These are phyloP conservation scores for Gymnosoma rotundatum DNA, from an alignment of 2,888 invertebrate genomes.

Conservation along the genomic window DNA sequence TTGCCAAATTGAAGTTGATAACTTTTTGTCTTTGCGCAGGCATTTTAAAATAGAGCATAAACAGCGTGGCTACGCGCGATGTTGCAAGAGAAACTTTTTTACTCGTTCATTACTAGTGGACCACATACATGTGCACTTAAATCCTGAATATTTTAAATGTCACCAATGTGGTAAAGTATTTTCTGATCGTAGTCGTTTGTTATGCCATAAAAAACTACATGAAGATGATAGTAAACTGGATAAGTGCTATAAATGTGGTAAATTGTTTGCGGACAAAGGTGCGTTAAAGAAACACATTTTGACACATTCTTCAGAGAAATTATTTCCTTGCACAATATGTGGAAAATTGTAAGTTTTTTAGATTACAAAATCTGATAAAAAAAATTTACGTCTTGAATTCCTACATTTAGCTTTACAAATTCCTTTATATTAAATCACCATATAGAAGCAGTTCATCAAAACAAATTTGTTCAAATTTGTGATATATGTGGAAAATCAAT, in stretches of 20 bases:
- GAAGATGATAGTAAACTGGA: conserved; percentile 75
- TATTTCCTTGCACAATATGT: conserved; percentile 76
- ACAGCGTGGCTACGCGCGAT: conserved; percentile 78
- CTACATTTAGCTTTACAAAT: conserved; percentile 47
- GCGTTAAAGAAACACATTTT: conserved; percentile 77
- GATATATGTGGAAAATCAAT: conserved; percentile 78
- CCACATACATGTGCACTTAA: conserved; percentile 78
- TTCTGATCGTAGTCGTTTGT: conserved; percentile 76
- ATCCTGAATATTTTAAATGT: conserved; percentile 80
- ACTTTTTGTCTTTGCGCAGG: conserved; percentile 73
- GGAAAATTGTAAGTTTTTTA: conserved; percentile 76
- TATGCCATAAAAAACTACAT: conserved; percentile 76
- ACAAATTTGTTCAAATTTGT: conserved; percentile 63
- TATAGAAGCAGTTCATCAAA: conserved; percentile 56
- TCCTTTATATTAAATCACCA: conserved; percentile 56
- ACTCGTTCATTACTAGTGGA: conserved; percentile 79
- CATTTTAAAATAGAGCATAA: conserved; percentile 70
- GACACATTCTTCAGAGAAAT: conserved; percentile 78
- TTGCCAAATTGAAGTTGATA: conserved; percentile 51
- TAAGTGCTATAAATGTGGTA: conserved; percentile 78
- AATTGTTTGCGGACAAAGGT: conserved; percentile 77
- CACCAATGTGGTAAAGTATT: conserved; percentile 76
- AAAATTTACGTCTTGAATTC: background rate
- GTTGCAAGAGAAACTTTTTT: conserved; percentile 79
- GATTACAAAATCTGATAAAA: background rate